A percentile compares a stretch with the other conserved stretches of the same genome.
phyloP scores from a whole-genome alignment of 2,888 invertebrate species.

The Philereme transversata region DNA sequence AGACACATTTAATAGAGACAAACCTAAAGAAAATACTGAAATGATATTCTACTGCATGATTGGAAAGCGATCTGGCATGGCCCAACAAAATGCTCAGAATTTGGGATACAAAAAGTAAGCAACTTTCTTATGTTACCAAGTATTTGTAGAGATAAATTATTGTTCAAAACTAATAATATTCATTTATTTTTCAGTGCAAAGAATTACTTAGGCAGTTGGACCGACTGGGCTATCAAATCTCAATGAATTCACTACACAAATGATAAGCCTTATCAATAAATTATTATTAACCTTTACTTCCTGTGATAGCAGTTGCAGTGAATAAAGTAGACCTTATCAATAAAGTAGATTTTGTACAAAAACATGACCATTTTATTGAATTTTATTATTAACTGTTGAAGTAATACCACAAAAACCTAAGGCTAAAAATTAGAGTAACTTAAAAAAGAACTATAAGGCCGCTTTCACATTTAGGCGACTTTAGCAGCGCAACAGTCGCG shows the following conservation, averaged over 20 bases:
- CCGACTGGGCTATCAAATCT: slow-evolving; percentile 77
- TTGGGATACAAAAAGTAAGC: slow-evolving; percentile 85
- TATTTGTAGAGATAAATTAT: not conserved
- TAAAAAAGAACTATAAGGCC: too few species aligned
- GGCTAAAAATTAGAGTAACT: not conserved
- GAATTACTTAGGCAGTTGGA: slow-evolving; percentile 85
- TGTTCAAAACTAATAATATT: not conserved
- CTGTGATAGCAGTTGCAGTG: slow-evolving; percentile 4
- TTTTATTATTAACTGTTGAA: not conserved
- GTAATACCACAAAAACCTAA: not conserved
- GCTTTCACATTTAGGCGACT: too few species aligned
- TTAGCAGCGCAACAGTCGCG: too few species aligned
- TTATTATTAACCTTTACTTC: not conserved
- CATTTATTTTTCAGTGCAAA: slow-evolving; percentile 73
- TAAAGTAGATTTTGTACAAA: not conserved
- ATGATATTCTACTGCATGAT: slow-evolving; percentile 88
- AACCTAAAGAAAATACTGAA: slow-evolving; percentile 83
- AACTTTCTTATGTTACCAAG: not conserved
- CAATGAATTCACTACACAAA: slow-evolving; percentile 12
- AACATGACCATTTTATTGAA: not conserved
- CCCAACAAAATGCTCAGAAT: slow-evolving; percentile 82
- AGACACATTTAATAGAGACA: slow-evolving; percentile 80
- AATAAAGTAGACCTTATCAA: not conserved
- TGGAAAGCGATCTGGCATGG: slow-evolving; percentile 86
- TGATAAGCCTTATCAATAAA: not conserved